A percentile compares a stretch with the other conserved stretches of the same genome.
Conservation (phyloP, 2,888 invertebrate species). For the Molanna angustata region DNA sequence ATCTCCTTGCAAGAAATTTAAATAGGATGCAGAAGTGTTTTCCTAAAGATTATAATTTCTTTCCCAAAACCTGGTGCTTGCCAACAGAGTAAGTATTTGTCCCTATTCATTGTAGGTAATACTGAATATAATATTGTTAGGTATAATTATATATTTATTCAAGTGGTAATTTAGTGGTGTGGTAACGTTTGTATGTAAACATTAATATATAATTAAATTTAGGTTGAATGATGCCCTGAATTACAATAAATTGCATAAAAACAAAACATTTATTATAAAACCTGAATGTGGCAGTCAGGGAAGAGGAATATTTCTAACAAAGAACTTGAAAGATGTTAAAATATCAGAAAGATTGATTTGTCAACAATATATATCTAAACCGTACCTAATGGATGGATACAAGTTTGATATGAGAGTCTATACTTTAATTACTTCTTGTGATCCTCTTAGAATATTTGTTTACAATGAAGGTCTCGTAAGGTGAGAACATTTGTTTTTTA, state of each 20-base stretch:
- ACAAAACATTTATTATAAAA: conserved; percentile 83
- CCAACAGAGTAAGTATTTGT: conserved; percentile 74
- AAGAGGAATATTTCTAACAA: conserved; percentile 82
- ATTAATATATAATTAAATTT: conserved; percentile 23
- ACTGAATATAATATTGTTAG: too few relatives aligned
- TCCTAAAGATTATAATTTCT: conserved; percentile 88
- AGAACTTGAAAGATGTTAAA: conserved; percentile 70
- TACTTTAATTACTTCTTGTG: conserved; percentile 84
- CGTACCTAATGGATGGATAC: conserved; percentile 85
- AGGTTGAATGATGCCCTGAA: conserved; percentile 72
- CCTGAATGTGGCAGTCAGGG: conserved; percentile 92
- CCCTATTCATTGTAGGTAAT: too few relatives aligned
- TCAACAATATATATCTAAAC: conserved; percentile 63
- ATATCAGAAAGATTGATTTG: conserved; percentile 83
- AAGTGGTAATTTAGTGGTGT: too few relatives aligned
- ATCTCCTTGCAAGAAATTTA: conserved; percentile 82
- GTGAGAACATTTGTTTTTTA: conserved; percentile 39
- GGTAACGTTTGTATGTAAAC: too few relatives aligned
- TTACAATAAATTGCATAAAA: conserved; percentile 67
- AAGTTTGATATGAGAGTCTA: conserved; percentile 92
- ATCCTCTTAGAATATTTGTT: conserved; percentile 84
- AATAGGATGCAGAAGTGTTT: conserved; percentile 87
- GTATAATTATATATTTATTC: too few relatives aligned
- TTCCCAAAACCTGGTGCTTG: conserved; percentile 91
- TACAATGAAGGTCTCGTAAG: conserved; percentile 89